These are phyloP conservation scores for Drepana arcuata DNA, from an alignment of 1,140 invertebrate species.

Conservation along the genomic window DNA sequence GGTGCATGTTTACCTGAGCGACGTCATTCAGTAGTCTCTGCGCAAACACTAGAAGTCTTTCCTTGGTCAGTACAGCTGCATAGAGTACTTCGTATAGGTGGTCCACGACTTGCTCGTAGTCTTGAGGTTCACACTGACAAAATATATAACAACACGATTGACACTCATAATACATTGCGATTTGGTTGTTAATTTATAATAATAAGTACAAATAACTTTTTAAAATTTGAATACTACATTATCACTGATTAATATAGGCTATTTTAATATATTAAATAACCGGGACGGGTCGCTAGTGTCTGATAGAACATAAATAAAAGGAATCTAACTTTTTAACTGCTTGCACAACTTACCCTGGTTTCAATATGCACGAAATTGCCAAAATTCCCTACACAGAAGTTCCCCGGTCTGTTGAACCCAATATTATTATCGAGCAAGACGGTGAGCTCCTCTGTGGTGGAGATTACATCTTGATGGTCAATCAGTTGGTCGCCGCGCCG, in stretches of 20 bases:
- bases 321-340: no score
- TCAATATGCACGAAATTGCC: conserved; percentile 44
- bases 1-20: conserved; percentile 53
- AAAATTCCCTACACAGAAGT: conserved; percentile 41
- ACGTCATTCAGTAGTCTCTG: conserved; percentile 86
- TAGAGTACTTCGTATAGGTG: conserved; percentile 86
- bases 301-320: no score
- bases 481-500: conserved; percentile 73
- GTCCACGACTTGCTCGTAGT: conserved; percentile 82
- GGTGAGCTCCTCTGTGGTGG: conserved; percentile 82
- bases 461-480: conserved; percentile 82
- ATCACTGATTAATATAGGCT: no score
- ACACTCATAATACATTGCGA: no score
- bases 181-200: no score
- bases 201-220: conserved; percentile 2
- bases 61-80: conserved; percentile 78
- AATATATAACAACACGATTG: no score
- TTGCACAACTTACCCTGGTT: conserved; percentile 24
- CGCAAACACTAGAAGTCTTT: conserved; percentile 83
- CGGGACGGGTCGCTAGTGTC: no score
- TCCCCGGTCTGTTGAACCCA: conserved; percentile 70
- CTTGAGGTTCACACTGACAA: conserved; percentile 81
- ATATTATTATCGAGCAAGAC: conserved; percentile 74
- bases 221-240: no score
- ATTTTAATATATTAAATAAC: background rate